Conservation (phyloP, 2,113 vertebrate genomes). For the Neotragus moschatus region DNA sequence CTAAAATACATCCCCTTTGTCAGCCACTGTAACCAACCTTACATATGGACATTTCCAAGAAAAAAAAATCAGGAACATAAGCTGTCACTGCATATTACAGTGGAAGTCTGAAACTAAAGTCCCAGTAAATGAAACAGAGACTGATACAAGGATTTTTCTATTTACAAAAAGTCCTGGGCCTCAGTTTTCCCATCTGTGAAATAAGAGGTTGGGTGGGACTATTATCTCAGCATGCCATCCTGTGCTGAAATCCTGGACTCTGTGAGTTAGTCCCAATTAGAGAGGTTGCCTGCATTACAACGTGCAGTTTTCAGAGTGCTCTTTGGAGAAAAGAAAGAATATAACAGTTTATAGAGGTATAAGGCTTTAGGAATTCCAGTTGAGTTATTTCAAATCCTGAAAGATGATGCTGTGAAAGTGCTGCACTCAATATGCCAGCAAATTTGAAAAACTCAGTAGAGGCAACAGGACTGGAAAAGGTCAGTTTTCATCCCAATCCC, state of each 20-base stretch:
- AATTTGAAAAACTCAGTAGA: neutral
- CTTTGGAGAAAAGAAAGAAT: neutral
- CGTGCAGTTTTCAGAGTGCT: neutral
- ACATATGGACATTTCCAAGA: fast-evolving
- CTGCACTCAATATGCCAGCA: neutral
- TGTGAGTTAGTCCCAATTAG: neutral
- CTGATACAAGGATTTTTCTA: neutral
- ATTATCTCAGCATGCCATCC: neutral
- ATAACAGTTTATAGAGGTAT: neutral
- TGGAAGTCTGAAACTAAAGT: neutral
- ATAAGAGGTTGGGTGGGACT: neutral
- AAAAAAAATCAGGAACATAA: neutral
- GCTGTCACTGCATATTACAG: neutral
- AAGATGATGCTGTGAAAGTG: neutral
- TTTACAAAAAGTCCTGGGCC: neutral
- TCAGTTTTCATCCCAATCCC: neutral
- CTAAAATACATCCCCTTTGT: neutral
- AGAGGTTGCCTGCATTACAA: neutral
- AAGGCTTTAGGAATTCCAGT: neutral
- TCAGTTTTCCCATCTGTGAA: neutral
- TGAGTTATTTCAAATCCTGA: neutral
- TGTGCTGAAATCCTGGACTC: neutral
- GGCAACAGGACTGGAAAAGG: neutral
- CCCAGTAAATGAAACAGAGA: neutral
- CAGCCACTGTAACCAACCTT: neutral